Evolutionary conservation across 1,140 invertebrate species (phyloP), one percentile per base, ranked within the genome.

Genomic region (Aphelenchoides fujianensis): DNA sequence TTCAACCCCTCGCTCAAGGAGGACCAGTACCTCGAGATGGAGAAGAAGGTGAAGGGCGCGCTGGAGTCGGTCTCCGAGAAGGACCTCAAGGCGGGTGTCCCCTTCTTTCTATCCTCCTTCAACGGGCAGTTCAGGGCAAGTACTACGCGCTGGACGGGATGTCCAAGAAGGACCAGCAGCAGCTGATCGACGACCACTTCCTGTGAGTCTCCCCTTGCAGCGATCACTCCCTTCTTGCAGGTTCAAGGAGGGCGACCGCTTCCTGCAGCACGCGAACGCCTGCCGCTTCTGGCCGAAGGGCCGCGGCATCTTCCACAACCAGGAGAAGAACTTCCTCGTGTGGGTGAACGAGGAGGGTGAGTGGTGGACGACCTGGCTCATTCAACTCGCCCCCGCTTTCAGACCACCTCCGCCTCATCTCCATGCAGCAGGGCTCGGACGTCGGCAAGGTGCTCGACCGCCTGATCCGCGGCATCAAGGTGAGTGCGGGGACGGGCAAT

Each of bases 271-370:
- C 69, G 92, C 92, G 81, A 92, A 93, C 82, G 91, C 92, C 77
- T 94, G 93, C 89, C 90, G 92, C 69, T 95, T 89, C 89, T 96
- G 94, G 94, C 94, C 93, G 53, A 89, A 89, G 62, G 94, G 94
- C 41, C 91, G 94, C 86, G 95, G 94, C 82, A 97, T 97, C 87
- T 97, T 90, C 90, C 92, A 95, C 89, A 97, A 94, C 57, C 90
- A 90, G 86, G 89, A 90, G 86, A 96, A 97, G 88, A 95, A 92
- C 74, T 97, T 98, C 90, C 88, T 97, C 80, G 92, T 96, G 66
- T 98, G 95, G 95, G 91, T 91, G 87, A 97, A 97, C 85, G 95
- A 97, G 86, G 95, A 97, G 86, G 95, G 62, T 66, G 30, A 66
- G 61, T 66, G 3, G 5, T 48, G 41, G 41, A 59, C 55, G 7